phyloP scores from a whole-genome alignment of 2,797 vertebrate genomes.

The Chanos chanos region DNA sequence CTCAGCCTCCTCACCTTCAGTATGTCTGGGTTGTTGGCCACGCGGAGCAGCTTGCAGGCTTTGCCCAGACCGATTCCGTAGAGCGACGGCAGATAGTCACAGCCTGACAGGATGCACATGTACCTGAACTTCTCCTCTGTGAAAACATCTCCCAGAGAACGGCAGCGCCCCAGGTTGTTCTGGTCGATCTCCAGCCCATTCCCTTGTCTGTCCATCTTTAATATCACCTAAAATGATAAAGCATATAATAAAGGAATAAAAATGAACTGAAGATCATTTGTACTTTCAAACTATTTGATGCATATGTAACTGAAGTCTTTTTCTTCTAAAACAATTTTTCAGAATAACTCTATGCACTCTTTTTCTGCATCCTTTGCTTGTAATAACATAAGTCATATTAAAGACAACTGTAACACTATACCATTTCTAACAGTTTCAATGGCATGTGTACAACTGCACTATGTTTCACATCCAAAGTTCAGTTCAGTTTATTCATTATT shows the following conservation, averaged over 20 bases:
- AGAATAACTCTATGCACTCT: too few relatives aligned
- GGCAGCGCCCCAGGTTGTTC: conserved; percentile 84
- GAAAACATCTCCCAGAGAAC: conserved; percentile 87
- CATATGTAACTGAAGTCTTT: too few relatives aligned
- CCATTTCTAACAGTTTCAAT: too few relatives aligned
- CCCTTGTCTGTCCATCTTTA: conserved; percentile 96
- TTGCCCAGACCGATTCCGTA: conserved; percentile 94
- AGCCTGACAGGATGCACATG: conserved; percentile 98
- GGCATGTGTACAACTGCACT: too few relatives aligned
- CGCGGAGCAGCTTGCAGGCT: conserved; percentile 85
- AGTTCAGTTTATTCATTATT: too few relatives aligned
- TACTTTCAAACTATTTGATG: too few relatives aligned
- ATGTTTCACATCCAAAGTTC: too few relatives aligned
- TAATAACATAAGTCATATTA: too few relatives aligned
- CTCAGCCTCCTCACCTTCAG: conserved; percentile 74
- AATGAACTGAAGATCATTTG: too few relatives aligned
- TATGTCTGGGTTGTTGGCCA: conserved; percentile 92
- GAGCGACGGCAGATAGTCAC: conserved; percentile 91
- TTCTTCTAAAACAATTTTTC: too few relatives aligned
- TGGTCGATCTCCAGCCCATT: conserved; percentile 92
- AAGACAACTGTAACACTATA: too few relatives aligned
- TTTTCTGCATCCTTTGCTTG: too few relatives aligned
- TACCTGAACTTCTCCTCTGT: conserved; percentile 96
- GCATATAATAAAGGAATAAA: neutral
- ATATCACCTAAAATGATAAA: conserved; percentile 82